Percentiles rank a stretch among this genome's conserved stretches.
phyloP scores from a whole-genome alignment of 2,797 vertebrate species.

The Neoniphon sammara region DNA sequence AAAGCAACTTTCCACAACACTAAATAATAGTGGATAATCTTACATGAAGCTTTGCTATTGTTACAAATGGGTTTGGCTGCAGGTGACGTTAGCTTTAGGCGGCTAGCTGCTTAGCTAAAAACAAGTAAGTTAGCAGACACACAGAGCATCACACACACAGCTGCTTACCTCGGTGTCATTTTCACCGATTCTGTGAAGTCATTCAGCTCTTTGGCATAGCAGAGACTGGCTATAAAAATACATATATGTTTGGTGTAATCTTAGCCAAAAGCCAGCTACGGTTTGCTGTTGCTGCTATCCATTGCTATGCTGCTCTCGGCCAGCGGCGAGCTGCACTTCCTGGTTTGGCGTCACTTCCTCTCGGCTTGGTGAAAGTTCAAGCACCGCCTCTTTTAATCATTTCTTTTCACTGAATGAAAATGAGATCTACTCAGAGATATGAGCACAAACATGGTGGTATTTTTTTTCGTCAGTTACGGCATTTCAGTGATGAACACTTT shows the following conservation, averaged over 20 bases:
- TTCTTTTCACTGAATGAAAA: too few species aligned
- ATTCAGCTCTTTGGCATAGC: conserved; percentile 32
- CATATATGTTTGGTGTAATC: conserved; percentile 9
- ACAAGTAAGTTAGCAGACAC: conserved; percentile 14
- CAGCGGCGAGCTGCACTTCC: conserved; percentile 63
- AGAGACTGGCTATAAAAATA: background rate
- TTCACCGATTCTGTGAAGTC: conserved; percentile 28
- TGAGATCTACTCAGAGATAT: too few species aligned
- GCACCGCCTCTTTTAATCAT: background rate
- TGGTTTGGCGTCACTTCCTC: conserved; percentile 71
- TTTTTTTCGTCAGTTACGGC: too few species aligned
- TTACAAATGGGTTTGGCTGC: conserved; percentile 4
- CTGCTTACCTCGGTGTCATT: conserved; percentile 76
- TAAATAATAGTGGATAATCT: background rate
- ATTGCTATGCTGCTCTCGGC: conserved; percentile 26
- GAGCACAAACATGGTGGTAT: too few species aligned
- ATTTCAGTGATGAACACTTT: too few species aligned
- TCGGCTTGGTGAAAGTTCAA: conserved; percentile 35
- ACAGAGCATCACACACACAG: conserved; percentile 17
- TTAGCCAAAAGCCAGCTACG: conserved; percentile 1
- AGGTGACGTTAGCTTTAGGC: conserved; percentile 52
- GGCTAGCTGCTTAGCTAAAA: conserved; percentile 51
- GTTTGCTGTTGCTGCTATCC: conserved; percentile 11
- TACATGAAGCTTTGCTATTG: conserved; percentile 1
- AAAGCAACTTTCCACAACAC: background rate